Conservation (phyloP, 2,888 invertebrate species). For the Drosophila mettleri region DNA sequence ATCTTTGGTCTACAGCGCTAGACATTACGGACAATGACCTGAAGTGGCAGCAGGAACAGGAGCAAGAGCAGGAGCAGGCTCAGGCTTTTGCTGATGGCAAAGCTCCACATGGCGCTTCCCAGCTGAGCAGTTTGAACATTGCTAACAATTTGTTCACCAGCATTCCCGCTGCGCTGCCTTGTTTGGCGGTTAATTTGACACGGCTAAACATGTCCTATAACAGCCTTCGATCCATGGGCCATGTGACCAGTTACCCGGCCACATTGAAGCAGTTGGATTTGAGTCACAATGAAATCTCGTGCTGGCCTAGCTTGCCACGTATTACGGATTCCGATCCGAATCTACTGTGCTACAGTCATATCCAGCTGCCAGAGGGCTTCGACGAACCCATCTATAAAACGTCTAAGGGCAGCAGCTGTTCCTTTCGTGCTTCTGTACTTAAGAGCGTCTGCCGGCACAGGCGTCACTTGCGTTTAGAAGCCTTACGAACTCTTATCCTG, state of each 20-base stretch:
- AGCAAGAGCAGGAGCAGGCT: slow-evolving; percentile 44
- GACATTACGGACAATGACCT: slow-evolving; percentile 89
- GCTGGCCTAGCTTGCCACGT: slow-evolving; percentile 95
- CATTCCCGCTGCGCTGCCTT: slow-evolving; percentile 95
- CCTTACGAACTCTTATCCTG: slow-evolving; percentile 87
- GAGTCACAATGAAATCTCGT: slow-evolving; percentile 95
- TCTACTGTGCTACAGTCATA: slow-evolving; percentile 89
- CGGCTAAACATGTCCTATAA: slow-evolving; percentile 97
- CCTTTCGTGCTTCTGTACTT: slow-evolving; percentile 90
- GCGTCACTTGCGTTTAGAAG: slow-evolving; percentile 90
- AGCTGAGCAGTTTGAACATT: slow-evolving; percentile 92
- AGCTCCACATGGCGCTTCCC: slow-evolving; percentile 87
- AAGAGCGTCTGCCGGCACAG: slow-evolving; percentile 94
- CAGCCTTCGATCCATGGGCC: slow-evolving; percentile 91
- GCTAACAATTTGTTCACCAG: slow-evolving; percentile 95
- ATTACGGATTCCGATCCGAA: slow-evolving; percentile 88
- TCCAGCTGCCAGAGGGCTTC: slow-evolving; percentile 57
- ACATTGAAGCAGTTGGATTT: slow-evolving; percentile 96
- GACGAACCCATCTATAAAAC: slow-evolving; percentile 73
- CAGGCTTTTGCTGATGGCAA: slow-evolving; percentile 78
- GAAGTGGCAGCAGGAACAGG: slow-evolving; percentile 85
- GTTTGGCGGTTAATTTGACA: slow-evolving; percentile 94
- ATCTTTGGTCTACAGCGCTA: slow-evolving; percentile 90
- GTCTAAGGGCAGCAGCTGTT: slow-evolving; percentile 85
- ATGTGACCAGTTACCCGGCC: slow-evolving; percentile 95